Percentiles rank a stretch among this genome's conserved stretches.
phyloP scores from a whole-genome alignment of 2,113 vertebrate species.

The Tupaia tana region DNA sequence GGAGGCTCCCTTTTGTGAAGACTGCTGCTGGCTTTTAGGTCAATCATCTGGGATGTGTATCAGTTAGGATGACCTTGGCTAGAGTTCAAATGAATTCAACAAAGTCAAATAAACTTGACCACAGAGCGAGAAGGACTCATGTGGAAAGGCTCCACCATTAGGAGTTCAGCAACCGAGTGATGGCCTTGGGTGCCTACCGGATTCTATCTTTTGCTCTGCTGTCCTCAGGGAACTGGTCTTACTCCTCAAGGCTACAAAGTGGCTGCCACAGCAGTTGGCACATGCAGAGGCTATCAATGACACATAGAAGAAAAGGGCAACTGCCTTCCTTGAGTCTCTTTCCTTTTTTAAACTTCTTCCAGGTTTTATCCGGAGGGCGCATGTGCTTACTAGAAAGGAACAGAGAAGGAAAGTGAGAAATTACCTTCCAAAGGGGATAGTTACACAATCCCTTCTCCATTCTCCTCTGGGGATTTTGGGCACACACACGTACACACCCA shows the following conservation, averaged over 20 bases:
- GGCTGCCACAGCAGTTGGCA: not conserved
- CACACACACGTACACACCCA: too few relatives aligned
- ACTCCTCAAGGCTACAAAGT: not conserved
- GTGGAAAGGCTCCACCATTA: not conserved
- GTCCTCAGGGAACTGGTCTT: not conserved
- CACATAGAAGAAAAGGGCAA: not conserved
- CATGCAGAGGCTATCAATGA: not conserved
- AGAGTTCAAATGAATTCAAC: not conserved
- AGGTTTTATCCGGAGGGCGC: too few relatives aligned
- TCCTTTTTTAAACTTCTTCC: too few relatives aligned
- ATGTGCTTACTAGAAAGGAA: too few relatives aligned
- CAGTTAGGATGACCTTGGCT: not conserved
- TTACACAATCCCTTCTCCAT: too few relatives aligned
- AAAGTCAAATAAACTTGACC: not conserved
- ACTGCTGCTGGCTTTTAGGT: not conserved
- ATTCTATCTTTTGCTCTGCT: not conserved
- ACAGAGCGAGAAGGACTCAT: not conserved
- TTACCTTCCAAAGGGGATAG: too few relatives aligned
- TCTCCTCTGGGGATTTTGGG: too few relatives aligned
- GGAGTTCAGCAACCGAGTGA: not conserved
- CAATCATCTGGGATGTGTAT: not conserved
- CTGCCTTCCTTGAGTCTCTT: not conserved
- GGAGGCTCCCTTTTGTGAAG: not conserved
- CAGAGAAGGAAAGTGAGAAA: too few relatives aligned
- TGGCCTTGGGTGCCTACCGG: not conserved